A percentile compares a stretch with the other conserved stretches of the same genome.
These are phyloP conservation scores for Drosophila ogumai DNA, from an alignment of 1,140 invertebrate genomes.

Conservation along the genomic window DNA sequence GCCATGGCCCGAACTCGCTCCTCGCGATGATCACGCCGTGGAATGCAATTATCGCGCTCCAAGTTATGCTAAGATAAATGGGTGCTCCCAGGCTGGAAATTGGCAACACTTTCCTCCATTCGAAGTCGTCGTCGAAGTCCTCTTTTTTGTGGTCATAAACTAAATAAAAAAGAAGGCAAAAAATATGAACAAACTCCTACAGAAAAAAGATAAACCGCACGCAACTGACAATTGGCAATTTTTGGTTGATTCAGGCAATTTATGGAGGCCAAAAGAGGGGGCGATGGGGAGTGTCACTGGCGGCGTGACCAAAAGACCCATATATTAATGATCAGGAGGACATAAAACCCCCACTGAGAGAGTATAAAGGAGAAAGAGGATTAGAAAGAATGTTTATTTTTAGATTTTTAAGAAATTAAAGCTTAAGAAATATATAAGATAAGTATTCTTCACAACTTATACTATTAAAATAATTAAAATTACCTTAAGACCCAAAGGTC, in stretches of 20 bases:
- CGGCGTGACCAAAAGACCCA: constrained; percentile 68
- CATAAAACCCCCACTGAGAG: background rate
- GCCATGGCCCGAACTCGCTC: constrained; percentile 11
- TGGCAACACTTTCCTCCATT: constrained; percentile 73
- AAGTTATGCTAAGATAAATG: constrained; percentile 82
- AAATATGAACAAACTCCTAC: constrained; percentile 22
- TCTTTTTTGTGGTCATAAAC: constrained; percentile 41
- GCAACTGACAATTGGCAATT: constrained; percentile 61
- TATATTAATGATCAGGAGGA: constrained; percentile 1
- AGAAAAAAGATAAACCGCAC: constrained; percentile 13
- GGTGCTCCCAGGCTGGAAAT: constrained; percentile 50
- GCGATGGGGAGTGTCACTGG: constrained; percentile 12
- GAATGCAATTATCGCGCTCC: constrained; percentile 80
- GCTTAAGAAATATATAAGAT: background rate
- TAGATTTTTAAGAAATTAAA: background rate
- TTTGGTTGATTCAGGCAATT: constrained; percentile 72
- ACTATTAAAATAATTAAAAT: too few relatives aligned
- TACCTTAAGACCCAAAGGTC: too few relatives aligned
- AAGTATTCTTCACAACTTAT: background rate
- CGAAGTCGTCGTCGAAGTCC: background rate
- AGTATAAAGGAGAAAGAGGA: background rate
- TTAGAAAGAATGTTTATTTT: background rate
- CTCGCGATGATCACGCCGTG: constrained; percentile 26
- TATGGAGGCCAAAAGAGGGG: constrained; percentile 30
- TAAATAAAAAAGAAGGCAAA: constrained; percentile 33